Conservation (phyloP, 1,140 invertebrate genomes). For the Colletes latitarsis region DNA sequence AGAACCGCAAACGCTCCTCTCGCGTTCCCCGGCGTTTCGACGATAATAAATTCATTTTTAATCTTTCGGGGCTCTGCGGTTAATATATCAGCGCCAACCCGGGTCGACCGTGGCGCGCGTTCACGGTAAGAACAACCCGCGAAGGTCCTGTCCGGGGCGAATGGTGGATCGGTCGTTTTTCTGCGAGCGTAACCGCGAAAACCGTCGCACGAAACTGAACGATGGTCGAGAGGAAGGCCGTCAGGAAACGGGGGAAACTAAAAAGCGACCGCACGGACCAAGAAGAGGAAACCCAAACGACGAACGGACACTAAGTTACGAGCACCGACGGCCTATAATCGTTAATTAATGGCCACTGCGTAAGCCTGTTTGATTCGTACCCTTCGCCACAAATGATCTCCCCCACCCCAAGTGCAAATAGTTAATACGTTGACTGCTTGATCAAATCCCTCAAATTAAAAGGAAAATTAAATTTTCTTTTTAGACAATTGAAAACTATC, state of each 20-base stretch:
- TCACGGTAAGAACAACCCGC: conserved; percentile 57
- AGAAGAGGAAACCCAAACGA: conserved; percentile 21
- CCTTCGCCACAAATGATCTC: conserved; percentile 11
- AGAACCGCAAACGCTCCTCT: not conserved
- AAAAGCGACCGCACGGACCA: conserved; percentile 48
- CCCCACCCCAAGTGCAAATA: not conserved
- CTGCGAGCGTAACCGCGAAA: conserved; percentile 49
- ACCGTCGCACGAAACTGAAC: conserved; percentile 41
- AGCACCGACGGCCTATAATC: conserved; percentile 53
- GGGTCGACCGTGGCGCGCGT: conserved; percentile 47
- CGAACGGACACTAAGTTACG: conserved; percentile 52
- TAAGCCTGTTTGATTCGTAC: conserved; percentile 19
- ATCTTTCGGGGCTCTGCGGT: conserved; percentile 42
- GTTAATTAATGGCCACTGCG: conserved; percentile 49
- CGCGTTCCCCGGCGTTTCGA: not conserved
- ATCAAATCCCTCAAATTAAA: too few species aligned
- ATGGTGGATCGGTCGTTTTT: conserved; percentile 52
- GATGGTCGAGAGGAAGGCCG: not conserved
- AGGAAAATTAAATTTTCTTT: too few species aligned
- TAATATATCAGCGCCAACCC: conserved; percentile 55
- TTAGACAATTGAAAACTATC: too few species aligned
- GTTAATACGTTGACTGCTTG: not conserved
- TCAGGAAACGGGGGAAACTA: conserved; percentile 28
- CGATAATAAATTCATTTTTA: conserved; percentile 54
- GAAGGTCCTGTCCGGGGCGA: conserved; percentile 18